Conservation (phyloP, 2,113 vertebrate genomes). For the Grallaria varia region DNA sequence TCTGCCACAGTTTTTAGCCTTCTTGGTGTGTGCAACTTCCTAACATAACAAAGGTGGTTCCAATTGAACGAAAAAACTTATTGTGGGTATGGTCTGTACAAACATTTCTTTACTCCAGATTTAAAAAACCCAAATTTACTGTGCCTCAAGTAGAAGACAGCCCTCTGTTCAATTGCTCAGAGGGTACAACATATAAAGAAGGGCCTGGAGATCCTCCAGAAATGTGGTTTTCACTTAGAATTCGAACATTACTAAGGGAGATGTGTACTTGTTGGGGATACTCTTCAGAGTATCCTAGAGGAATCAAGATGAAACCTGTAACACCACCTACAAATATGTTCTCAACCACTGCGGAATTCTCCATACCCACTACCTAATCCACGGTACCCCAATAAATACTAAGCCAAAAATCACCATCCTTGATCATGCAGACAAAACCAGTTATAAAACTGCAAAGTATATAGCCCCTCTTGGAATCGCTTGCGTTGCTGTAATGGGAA, state of each 20-base stretch:
- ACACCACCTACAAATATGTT: not conserved
- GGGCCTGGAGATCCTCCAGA: not conserved
- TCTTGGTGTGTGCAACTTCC: too few relatives aligned
- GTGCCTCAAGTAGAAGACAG: not conserved
- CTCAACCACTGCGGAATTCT: not conserved
- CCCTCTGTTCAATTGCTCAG: not conserved
- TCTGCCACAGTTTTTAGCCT: too few relatives aligned
- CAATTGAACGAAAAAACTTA: too few relatives aligned
- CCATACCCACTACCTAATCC: not conserved
- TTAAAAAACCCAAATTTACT: not conserved
- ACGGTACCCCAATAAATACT: not conserved
- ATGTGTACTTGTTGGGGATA: not conserved
- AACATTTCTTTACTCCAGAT: not conserved
- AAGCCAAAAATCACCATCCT: not conserved
- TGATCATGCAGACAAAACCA: not conserved
- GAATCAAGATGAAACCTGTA: not conserved
- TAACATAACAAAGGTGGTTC: not conserved
- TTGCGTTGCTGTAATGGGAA: not conserved
- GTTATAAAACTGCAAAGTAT: not conserved
- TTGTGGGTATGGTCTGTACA: too few relatives aligned
- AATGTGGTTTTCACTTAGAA: not conserved
- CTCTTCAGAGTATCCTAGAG: not conserved
- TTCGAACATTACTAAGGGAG: not conserved
- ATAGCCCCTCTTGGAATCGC: not conserved
- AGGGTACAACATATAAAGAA: not conserved